Evolutionary conservation across 2,113 vertebrate genomes (phyloP).

Genomic region (Antennarius striatus): DNA sequence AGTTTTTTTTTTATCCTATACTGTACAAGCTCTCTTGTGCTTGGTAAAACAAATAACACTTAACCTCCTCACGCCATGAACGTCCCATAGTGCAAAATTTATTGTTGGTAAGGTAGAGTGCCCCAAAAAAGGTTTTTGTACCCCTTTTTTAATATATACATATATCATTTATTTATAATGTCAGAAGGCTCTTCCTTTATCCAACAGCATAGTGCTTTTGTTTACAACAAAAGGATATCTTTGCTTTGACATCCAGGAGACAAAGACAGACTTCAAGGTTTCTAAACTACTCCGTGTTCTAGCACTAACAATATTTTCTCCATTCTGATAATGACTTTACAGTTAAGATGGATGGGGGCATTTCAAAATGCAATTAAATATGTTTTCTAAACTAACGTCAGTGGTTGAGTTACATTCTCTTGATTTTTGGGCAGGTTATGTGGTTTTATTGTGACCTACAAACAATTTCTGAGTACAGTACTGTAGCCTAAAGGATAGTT

Average conservation of each 20-base stretch:
- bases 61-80: constrained; percentile 78
- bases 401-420: constrained; percentile 54
- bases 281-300: constrained; percentile 78
- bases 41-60: constrained; percentile 77
- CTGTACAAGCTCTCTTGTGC: constrained; percentile 81
- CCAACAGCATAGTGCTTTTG: constrained; percentile 87
- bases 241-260: constrained; percentile 80
- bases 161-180: constrained; percentile 85
- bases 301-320: constrained; percentile 79
- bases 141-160: constrained; percentile 80
- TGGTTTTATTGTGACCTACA: constrained; percentile 32
- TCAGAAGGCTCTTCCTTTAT: constrained; percentile 85
- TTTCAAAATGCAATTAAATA: constrained; percentile 58
- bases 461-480: constrained; percentile 32
- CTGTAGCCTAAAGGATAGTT: constrained; percentile 16
- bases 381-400: constrained; percentile 49
- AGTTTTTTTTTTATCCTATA: constrained; percentile 71
- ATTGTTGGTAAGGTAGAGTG: constrained; percentile 85
- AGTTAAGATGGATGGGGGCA: constrained; percentile 54
- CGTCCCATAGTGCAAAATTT: constrained; percentile 89
- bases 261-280: constrained; percentile 76
- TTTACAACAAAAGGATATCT: constrained; percentile 83
- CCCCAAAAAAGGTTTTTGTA: constrained; percentile 80
- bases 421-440: constrained; percentile 13
- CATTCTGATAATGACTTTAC: constrained; percentile 45